These are phyloP conservation scores for Elephantulus edwardii DNA, from an alignment of 2,113 vertebrate species.

Conservation along the genomic window DNA sequence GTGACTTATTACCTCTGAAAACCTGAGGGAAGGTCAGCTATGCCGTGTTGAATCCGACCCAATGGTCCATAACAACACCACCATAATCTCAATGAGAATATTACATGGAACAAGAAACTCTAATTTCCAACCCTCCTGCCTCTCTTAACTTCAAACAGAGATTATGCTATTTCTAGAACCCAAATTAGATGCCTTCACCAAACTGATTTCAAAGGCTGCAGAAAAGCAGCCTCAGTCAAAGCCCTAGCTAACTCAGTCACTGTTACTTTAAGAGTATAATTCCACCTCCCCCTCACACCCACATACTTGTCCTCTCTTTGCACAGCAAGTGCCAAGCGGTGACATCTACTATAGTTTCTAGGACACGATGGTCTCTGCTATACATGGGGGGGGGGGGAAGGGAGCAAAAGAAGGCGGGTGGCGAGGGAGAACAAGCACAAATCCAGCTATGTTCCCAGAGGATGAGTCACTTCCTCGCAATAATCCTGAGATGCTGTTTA, in stretches of 20 bases:
- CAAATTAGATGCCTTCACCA: conserved; percentile 59
- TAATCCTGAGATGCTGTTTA: conserved; percentile 85
- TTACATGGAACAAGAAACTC: conserved; percentile 52
- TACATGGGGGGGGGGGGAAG: conserved; percentile 37
- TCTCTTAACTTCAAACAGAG: not conserved
- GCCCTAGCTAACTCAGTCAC: not conserved
- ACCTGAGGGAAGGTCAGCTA: no score
- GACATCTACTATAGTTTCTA: conserved; percentile 87
- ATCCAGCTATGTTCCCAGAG: conserved; percentile 83
- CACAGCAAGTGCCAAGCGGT: conserved; percentile 87
- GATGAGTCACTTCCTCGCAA: conserved; percentile 87
- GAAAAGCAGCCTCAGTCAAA: not conserved
- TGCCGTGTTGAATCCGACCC: no score
- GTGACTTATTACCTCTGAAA: no score
- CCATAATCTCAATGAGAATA: conserved; percentile 66
- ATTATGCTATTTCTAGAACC: conserved; percentile 63
- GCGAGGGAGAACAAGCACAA: conserved; percentile 70
- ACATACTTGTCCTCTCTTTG: conserved; percentile 84
- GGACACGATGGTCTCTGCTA: conserved; percentile 82
- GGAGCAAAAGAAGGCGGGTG: conserved; percentile 43
- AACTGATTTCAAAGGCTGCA: conserved; percentile 47
- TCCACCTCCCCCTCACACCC: conserved; percentile 79
- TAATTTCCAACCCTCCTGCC: no score
- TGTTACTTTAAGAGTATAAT: conserved; percentile 83
- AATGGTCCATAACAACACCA: no score